Percentiles rank a stretch among this genome's conserved stretches.
These are phyloP conservation scores for Telmatherina bonti DNA, from an alignment of 2,797 vertebrate species.

Conservation along the genomic window DNA sequence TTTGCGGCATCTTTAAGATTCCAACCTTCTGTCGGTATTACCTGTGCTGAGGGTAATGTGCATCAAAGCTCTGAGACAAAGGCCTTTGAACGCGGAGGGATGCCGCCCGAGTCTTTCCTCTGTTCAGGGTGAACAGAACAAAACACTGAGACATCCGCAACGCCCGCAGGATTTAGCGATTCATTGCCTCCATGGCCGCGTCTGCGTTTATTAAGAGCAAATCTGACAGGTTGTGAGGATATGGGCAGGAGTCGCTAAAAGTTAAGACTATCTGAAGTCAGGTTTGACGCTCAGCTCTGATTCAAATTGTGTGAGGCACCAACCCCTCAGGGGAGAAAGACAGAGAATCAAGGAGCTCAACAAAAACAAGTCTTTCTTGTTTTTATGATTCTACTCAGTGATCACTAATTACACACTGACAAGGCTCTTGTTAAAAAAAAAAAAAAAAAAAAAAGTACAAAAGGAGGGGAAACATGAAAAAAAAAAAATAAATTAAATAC, in stretches of 20 bases:
- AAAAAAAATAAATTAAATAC: slow-evolving; percentile 69
- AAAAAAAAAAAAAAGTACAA: slow-evolving; percentile 56
- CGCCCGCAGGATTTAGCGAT: slow-evolving; percentile 39
- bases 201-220: slow-evolving; percentile 46
- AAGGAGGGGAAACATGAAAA: slow-evolving; percentile 32
- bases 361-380: slow-evolving; percentile 75
- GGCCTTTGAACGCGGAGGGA: slow-evolving; percentile 33
- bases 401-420: slow-evolving; percentile 81
- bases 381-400: slow-evolving; percentile 66
- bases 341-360: slow-evolving; percentile 43
- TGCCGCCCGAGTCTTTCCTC: slow-evolving; percentile 28
- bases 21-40: slow-evolving; percentile 13
- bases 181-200: slow-evolving; percentile 37
- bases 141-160: slow-evolving; percentile 32
- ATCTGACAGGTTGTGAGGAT: slow-evolving; percentile 38
- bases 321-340: slow-evolving; percentile 58
- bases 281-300: slow-evolving; percentile 35
- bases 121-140: slow-evolving; percentile 20
- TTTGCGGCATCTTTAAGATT: slow-evolving; percentile 9
- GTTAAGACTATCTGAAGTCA: slow-evolving; percentile 47
- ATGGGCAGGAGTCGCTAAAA: slow-evolving; percentile 1
- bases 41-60: slow-evolving; percentile 27
- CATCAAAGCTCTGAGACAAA: slow-evolving; percentile 51
- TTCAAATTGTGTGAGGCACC: slow-evolving; percentile 61
- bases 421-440: slow-evolving; percentile 53